Evolutionary conservation across 2,113 vertebrate species (phyloP), one percentile per base, ranked within the genome.

Genomic region (Colaptes auratus): DNA sequence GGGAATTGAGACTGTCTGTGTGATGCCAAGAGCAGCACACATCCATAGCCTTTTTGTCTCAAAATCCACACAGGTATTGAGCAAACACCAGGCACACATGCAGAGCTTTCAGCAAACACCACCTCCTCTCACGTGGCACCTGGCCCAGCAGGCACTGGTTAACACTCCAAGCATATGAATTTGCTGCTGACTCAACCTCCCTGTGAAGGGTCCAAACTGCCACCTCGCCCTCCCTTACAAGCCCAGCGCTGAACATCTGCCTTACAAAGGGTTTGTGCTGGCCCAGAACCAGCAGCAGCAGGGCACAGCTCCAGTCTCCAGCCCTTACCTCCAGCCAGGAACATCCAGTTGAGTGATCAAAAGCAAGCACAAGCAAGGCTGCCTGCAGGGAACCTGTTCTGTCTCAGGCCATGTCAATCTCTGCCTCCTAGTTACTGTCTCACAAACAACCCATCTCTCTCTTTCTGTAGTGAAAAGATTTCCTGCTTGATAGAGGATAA

Each of bases 361-460:
- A 93, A 96, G 71, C 92, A 92, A 94, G 89, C 82, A 92, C 36
- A 76, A 89, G 88, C 94, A 88, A 77, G 69, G 77, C 39, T 91
- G 86, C 80, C 86, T 91, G 75, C 79, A 84, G 71, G 83, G 94
- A 95, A 77, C 42, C 69, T 0, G 0, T 42, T 94, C 88, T 95
- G 95, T 95, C 94, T 95, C 95, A 94, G 67, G 70, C 69, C 35
- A 2, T 53, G 53, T 77, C 66, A 91, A 56, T 70, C 91, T 93
- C 77, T 93, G 80, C 76, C 81, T 86, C 66, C 63, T 86, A 72
- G 75, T 89, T 93, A 77, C 50, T 90, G 60, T 77, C 80, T 79
- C 0, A 0, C n/a, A 85, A 89, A 92, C 63, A 88, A 20, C 48
- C 33, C 36, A 7, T 60, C 27, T 77, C 42, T 77, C 42, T 55